A percentile compares a stretch with the other conserved stretches of the same genome.
phyloP scores from a whole-genome alignment of 2,888 invertebrate genomes.

The Patella pellucida region DNA sequence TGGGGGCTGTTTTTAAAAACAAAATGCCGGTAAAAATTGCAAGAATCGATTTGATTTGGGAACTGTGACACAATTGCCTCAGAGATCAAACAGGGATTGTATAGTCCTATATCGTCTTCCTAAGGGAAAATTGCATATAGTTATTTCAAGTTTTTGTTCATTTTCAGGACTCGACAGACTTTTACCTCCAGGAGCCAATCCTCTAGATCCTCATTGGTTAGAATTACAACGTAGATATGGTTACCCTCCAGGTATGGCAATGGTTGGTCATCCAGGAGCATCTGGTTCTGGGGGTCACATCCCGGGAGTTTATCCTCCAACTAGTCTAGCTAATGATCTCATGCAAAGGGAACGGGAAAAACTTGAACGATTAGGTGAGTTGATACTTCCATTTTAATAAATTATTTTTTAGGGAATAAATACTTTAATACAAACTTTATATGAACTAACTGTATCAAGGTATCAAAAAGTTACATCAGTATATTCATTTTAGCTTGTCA shows the following conservation, averaged over 20 bases:
- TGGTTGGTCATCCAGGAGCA: slow-evolving; percentile 69
- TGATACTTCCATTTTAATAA: background rate
- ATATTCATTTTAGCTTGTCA: too few species aligned
- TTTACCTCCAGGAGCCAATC: slow-evolving; percentile 56
- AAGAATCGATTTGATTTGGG: too few species aligned
- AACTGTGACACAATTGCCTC: too few species aligned
- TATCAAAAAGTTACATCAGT: too few species aligned
- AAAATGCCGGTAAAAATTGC: too few species aligned
- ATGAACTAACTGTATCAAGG: too few species aligned
- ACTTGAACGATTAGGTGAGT: slow-evolving; percentile 76
- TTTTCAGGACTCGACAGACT: slow-evolving; percentile 61
- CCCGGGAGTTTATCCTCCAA: slow-evolving; percentile 70
- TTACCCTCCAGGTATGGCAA: slow-evolving; percentile 68
- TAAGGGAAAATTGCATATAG: background rate
- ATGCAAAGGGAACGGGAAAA: slow-evolving; percentile 91
- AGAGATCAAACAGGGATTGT: too few species aligned
- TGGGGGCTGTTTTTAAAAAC: too few species aligned
- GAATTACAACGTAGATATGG: slow-evolving; percentile 81
- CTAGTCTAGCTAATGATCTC: slow-evolving; percentile 78
- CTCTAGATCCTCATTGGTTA: slow-evolving; percentile 79
- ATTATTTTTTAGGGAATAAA: too few species aligned
- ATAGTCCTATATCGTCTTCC: background rate
- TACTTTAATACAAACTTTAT: too few species aligned
- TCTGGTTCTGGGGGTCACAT: slow-evolving; percentile 70
- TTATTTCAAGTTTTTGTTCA: background rate